Percentiles rank a stretch among this genome's conserved stretches.
Evolutionary conservation across 2,888 invertebrate species (phyloP).

Genomic region (Tuberolachnus salignus): DNA sequence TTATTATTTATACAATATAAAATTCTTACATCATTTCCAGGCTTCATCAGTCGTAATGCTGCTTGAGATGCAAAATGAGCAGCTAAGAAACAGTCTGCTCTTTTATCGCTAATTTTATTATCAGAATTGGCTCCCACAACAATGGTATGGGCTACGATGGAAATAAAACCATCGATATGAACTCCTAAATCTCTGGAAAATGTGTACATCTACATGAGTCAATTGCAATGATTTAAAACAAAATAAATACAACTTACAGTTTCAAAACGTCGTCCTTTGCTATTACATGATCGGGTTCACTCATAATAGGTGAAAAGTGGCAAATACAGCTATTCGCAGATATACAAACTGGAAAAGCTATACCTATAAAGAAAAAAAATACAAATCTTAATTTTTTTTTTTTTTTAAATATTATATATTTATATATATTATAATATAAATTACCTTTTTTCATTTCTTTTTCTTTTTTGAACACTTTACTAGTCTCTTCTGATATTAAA

Average conservation of each 20-base stretch:
- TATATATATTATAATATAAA: not conserved
- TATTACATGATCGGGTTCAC: conserved; percentile 84
- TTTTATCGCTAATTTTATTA: conserved; percentile 80
- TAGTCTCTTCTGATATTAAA: conserved; percentile 86
- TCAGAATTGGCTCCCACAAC: conserved; percentile 80
- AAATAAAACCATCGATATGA: conserved; percentile 98
- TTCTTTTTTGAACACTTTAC: conserved; percentile 96
- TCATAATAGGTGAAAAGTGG: conserved; percentile 95
- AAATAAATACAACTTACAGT: conserved; percentile 65
- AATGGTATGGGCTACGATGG: conserved; percentile 95
- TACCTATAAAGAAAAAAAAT: conserved; percentile 64
- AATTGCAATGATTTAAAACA: conserved; percentile 28
- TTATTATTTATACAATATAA: too few species aligned
- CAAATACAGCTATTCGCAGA: conserved; percentile 99
- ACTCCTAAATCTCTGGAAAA: conserved; percentile 89
- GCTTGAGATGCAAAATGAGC: conserved; percentile 96
- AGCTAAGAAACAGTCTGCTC: conserved; percentile 93
- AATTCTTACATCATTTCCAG: conserved; percentile 80
- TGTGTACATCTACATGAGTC: conserved; percentile 29
- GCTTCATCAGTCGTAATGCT: conserved; percentile 88
- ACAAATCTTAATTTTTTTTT: conserved; percentile 10
- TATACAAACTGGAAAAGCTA: conserved; percentile 98
- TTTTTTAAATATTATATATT: not conserved
- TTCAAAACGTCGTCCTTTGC: conserved; percentile 95
- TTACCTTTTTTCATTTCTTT: conserved; percentile 94